Percentiles rank a stretch among this genome's conserved stretches.
Conservation (phyloP, 2,113 vertebrate genomes). For the Monopterus albus region DNA sequence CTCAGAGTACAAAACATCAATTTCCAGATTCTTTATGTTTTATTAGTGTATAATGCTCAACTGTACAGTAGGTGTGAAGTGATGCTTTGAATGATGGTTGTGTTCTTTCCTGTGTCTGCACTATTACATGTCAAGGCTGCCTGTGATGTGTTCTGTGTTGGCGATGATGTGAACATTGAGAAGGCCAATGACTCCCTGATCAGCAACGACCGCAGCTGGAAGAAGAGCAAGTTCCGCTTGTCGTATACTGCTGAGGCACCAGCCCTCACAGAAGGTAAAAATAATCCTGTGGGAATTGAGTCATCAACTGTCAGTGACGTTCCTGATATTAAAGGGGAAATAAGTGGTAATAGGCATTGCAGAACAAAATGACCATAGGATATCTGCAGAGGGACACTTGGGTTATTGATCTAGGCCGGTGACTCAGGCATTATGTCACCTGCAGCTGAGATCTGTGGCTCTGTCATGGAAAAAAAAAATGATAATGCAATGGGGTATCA, state of each 20-base stretch:
- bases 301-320: neutral
- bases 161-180: constrained; percentile 97
- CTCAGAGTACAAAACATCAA: neutral
- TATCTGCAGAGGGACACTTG: neutral
- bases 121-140: constrained; percentile 85
- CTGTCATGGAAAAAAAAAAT: constrained; percentile 11
- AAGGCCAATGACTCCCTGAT: constrained; percentile 97
- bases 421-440: constrained; percentile 17
- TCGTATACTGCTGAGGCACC: constrained; percentile 91
- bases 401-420: constrained; percentile 13
- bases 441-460: constrained; percentile 2
- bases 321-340: neutral
- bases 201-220: constrained; percentile 98
- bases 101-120: neutral
- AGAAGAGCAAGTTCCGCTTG: constrained; percentile 96
- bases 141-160: constrained; percentile 98
- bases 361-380: constrained; percentile 10
- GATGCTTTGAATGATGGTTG: neutral
- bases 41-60: neutral
- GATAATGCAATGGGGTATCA: neutral
- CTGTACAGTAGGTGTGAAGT: neutral
- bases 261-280: constrained; percentile 89
- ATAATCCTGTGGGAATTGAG: neutral
- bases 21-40: constrained; percentile 1
- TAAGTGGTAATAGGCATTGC: neutral